Evolutionary conservation across 1,140 invertebrate genomes (phyloP).

Genomic region (Conus betulinus): DNA sequence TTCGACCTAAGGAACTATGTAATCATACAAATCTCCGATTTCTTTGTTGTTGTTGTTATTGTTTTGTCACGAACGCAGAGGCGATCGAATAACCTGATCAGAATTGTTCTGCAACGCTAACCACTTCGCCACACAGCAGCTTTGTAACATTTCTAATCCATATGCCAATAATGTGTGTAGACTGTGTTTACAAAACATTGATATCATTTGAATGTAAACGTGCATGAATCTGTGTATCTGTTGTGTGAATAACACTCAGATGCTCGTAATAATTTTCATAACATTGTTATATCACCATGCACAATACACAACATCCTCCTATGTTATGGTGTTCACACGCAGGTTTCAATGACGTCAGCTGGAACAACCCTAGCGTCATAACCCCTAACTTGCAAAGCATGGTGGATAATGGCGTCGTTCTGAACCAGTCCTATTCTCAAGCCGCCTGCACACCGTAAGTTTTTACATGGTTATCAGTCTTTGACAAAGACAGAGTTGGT

Average conservation of each 20-base stretch:
- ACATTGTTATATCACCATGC: background rate
- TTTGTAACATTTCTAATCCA: too few species aligned
- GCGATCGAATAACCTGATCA: too few species aligned
- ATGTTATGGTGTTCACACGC: slow-evolving; percentile 8
- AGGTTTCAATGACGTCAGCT: slow-evolving; percentile 62
- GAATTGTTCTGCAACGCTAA: too few species aligned
- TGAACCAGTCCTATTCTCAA: slow-evolving; percentile 52
- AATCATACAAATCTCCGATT: too few species aligned
- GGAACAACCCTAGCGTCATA: slow-evolving; percentile 48
- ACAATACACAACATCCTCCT: background rate
- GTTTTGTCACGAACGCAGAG: too few species aligned
- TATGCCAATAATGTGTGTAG: background rate
- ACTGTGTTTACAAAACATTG: background rate
- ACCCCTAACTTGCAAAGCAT: slow-evolving; percentile 52
- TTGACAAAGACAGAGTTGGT: background rate
- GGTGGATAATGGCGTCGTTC: slow-evolving; percentile 50
- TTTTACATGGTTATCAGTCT: background rate
- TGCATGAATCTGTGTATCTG: background rate
- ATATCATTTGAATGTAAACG: background rate
- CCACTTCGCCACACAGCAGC: too few species aligned
- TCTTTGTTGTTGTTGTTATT: too few species aligned
- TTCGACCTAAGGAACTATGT: too few species aligned
- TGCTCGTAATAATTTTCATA: background rate
- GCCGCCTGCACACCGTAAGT: slow-evolving; percentile 58
- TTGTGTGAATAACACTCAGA: background rate